These are phyloP conservation scores for Barbus barbus DNA, from an alignment of 2,113 vertebrate genomes.

Conservation along the genomic window DNA sequence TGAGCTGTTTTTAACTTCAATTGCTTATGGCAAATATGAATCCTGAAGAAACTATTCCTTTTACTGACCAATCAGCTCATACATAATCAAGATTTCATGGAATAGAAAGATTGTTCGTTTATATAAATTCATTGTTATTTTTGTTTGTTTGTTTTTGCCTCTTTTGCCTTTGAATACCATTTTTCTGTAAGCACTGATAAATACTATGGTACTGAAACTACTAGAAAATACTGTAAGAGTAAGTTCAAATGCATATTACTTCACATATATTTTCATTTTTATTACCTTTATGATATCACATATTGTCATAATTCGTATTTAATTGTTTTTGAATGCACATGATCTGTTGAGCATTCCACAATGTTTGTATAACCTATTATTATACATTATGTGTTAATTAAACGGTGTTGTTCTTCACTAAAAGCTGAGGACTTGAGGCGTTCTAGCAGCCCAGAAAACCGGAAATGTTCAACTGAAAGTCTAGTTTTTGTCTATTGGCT, in stretches of 20 bases:
- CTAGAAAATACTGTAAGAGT: neutral
- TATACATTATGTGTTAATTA: too few species aligned
- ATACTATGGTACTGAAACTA: neutral
- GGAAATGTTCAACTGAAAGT: neutral
- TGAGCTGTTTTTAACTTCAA: too few species aligned
- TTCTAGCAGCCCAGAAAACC: constrained; percentile 28
- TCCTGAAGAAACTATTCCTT: too few species aligned
- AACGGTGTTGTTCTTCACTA: neutral
- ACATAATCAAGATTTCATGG: neutral
- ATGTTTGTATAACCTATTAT: neutral
- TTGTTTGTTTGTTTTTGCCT: neutral
- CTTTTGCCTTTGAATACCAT: neutral
- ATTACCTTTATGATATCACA: neutral
- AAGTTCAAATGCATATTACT: neutral
- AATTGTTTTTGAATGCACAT: neutral
- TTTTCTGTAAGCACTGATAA: too few species aligned
- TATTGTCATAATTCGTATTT: neutral
- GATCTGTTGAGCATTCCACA: neutral
- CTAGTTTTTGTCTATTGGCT: neutral
- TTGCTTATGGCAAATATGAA: too few species aligned
- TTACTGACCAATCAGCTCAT: neutral
- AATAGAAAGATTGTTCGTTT: neutral
- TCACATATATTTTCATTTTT: neutral
- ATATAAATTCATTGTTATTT: neutral
- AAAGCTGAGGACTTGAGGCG: too few species aligned